Evolutionary conservation across 2,797 vertebrate species (phyloP).

Genomic region (Merluccius polli): DNA sequence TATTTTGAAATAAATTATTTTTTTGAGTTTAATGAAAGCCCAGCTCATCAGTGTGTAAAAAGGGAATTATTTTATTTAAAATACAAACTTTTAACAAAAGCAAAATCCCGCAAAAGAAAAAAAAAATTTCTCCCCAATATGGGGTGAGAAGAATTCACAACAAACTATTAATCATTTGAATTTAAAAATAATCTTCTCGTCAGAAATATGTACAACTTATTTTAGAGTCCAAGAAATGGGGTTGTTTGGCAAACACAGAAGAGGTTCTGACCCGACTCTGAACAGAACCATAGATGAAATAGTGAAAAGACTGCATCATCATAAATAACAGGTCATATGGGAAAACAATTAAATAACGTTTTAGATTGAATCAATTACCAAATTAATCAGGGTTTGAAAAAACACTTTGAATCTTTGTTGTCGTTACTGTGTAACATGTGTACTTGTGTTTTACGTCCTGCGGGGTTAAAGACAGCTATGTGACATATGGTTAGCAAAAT

Average conservation of each 20-base stretch:
- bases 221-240: slow-evolving; percentile 53
- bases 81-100: slow-evolving; percentile 65
- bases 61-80: slow-evolving; percentile 66
- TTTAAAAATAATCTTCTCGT: slow-evolving; percentile 65
- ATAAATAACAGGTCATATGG: slow-evolving; percentile 59
- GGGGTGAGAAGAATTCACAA: slow-evolving; percentile 73
- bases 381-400: neutral
- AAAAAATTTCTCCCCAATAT: slow-evolving; percentile 82
- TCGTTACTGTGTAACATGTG: no score
- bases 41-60: slow-evolving; percentile 46
- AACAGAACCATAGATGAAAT: slow-evolving; percentile 40
- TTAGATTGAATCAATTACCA: neutral
- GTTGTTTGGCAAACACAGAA: slow-evolving; percentile 33
- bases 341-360: no score
- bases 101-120: slow-evolving; percentile 23
- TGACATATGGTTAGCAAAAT: slow-evolving; percentile 27
- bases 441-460: no score
- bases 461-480: no score
- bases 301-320: slow-evolving; percentile 41
- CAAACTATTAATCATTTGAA: slow-evolving; percentile 61
- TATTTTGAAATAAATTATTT: slow-evolving; percentile 79
- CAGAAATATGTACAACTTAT: slow-evolving; percentile 75
- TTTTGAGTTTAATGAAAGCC: slow-evolving; percentile 42
- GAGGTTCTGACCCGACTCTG: slow-evolving; percentile 66
- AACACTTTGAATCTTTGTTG: neutral